These are phyloP conservation scores for Etia nguti DNA, from an alignment of 2,113 vertebrate genomes.

Conservation along the genomic window DNA sequence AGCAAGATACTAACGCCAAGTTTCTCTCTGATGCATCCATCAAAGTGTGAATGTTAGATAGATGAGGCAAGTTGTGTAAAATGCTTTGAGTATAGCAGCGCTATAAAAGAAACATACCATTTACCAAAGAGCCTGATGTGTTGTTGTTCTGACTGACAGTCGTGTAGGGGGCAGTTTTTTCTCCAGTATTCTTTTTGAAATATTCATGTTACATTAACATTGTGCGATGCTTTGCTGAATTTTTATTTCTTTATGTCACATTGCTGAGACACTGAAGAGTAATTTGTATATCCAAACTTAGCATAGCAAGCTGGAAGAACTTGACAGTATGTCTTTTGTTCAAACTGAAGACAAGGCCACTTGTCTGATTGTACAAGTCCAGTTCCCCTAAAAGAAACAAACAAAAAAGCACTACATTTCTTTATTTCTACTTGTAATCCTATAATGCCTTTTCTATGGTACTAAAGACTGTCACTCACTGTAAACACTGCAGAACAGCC, in stretches of 20 bases:
- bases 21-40: neutral
- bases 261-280: accelerated
- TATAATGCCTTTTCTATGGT: neutral
- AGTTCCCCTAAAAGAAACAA: neutral
- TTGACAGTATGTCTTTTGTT: neutral
- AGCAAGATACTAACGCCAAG: neutral
- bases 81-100: neutral
- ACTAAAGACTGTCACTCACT: neutral
- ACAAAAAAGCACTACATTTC: neutral
- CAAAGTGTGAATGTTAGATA: neutral
- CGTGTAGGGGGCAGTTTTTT: neutral
- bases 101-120: neutral
- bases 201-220: accelerated
- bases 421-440: accelerated
- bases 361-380: neutral
- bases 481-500: neutral
- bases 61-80: neutral
- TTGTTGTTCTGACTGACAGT: neutral
- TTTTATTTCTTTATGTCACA: neutral
- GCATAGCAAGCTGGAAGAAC: neutral
- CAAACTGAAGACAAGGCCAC: accelerated
- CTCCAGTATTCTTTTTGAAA: accelerated
- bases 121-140: neutral
- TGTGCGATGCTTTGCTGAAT: accelerated
- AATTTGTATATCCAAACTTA: neutral